Percentiles rank a stretch among this genome's conserved stretches.
Evolutionary conservation across 2,113 vertebrate species (phyloP).

Genomic region (Pampusana beccarii): DNA sequence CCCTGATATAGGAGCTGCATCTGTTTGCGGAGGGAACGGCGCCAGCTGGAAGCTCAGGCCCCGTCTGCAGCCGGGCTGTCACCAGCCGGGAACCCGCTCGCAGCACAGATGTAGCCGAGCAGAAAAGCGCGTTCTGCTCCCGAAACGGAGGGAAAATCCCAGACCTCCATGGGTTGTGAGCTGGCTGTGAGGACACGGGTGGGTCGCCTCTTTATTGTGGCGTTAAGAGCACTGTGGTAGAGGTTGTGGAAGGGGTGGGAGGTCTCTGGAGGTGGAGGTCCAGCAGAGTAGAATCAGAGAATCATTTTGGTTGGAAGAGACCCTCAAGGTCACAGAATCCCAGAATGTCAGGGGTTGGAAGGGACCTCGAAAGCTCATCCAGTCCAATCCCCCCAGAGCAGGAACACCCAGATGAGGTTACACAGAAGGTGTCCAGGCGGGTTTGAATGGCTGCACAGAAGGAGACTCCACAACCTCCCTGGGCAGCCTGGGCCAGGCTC

Average conservation of each 20-base stretch:
- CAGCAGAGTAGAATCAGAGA: background rate
- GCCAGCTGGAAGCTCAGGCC: conserved; percentile 54
- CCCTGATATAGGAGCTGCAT: conserved; percentile 60
- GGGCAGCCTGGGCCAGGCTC: too few relatives aligned
- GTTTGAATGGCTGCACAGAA: too few relatives aligned
- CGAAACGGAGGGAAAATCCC: accelerated
- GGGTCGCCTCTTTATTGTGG: accelerated
- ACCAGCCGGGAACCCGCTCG: background rate
- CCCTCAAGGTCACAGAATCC: too few relatives aligned
- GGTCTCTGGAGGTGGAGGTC: background rate
- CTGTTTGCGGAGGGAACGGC: conserved; percentile 24
- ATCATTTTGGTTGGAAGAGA: too few relatives aligned
- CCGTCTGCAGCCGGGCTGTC: conserved; percentile 18
- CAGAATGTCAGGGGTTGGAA: too few relatives aligned
- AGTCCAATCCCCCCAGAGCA: too few relatives aligned
- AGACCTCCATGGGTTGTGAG: background rate
- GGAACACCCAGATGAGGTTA: too few relatives aligned
- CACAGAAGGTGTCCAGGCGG: too few relatives aligned
- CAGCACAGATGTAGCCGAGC: conserved; percentile 19
- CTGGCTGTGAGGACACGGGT: background rate
- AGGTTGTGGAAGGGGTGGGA: background rate
- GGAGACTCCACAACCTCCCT: too few relatives aligned
- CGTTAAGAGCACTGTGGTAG: background rate
- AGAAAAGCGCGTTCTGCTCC: background rate
- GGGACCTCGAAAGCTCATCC: too few relatives aligned